Conservation (phyloP, 2,888 invertebrate genomes). For the Ochropleura plecta region DNA sequence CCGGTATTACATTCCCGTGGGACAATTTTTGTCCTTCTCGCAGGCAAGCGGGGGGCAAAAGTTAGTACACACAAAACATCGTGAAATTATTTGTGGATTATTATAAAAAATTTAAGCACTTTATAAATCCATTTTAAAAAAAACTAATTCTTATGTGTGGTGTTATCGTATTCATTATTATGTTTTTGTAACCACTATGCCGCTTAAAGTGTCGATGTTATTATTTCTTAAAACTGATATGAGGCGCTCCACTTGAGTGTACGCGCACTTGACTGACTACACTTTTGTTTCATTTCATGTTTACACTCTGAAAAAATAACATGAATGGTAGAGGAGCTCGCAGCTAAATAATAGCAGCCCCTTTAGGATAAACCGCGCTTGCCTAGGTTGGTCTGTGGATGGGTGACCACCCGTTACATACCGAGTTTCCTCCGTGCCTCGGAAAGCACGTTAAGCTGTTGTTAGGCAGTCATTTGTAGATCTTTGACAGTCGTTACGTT, state of each 20-base stretch:
- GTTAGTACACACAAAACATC: not conserved
- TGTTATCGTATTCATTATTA: constrained; percentile 12
- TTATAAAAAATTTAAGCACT: constrained; percentile 2
- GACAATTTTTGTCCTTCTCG: not conserved
- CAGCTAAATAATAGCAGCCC: no score
- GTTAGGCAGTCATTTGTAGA: no score
- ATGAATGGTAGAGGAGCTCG: no score
- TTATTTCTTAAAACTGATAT: constrained; percentile 9
- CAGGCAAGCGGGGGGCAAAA: not conserved
- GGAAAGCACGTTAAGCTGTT: no score
- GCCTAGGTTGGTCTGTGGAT: no score
- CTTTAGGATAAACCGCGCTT: no score
- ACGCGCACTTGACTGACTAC: not conserved
- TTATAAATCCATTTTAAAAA: constrained; percentile 5
- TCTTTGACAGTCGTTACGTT: no score
- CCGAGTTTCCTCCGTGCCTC: no score
- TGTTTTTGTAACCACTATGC: constrained; percentile 3
- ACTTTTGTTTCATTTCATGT: not conserved
- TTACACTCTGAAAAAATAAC: not conserved
- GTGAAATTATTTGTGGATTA: constrained; percentile 4
- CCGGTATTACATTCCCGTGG: not conserved
- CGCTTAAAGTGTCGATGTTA: not conserved
- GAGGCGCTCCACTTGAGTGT: not conserved
- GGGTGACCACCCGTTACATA: no score
- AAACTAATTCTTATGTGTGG: not conserved